phyloP scores from a whole-genome alignment of 2,797 vertebrate genomes.

The Thamnophis elegans region DNA sequence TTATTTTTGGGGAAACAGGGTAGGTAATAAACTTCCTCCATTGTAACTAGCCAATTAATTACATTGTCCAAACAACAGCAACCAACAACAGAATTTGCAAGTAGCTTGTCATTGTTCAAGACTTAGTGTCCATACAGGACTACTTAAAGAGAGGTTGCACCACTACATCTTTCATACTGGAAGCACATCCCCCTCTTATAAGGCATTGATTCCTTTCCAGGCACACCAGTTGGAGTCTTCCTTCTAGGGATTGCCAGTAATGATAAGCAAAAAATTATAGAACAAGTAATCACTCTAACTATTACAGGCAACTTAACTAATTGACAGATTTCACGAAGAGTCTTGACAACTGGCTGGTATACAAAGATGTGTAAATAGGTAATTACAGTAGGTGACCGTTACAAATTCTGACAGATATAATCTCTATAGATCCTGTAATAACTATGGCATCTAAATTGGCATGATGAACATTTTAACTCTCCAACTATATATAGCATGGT shows the following conservation, averaged over 20 bases:
- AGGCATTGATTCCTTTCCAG: not conserved
- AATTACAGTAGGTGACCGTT: not conserved
- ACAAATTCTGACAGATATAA: not conserved
- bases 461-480: not conserved
- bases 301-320: not conserved
- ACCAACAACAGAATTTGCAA: not conserved
- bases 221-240: not conserved
- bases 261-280: not conserved
- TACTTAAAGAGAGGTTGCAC: not conserved
- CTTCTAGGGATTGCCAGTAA: not conserved
- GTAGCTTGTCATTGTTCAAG: not conserved
- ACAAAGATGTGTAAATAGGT: not conserved
- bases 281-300: not conserved
- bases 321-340: not conserved
- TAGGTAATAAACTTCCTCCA: not conserved
- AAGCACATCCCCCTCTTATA: not conserved
- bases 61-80: not conserved
- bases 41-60: not conserved
- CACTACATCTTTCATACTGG: not conserved
- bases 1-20: too few species aligned
- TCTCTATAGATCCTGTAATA: not conserved
- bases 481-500: not conserved
- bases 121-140: not conserved
- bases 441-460: not conserved
- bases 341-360: not conserved